Evolutionary conservation across 1,140 invertebrate species (phyloP).

Genomic region (Brachionus angularis): DNA sequence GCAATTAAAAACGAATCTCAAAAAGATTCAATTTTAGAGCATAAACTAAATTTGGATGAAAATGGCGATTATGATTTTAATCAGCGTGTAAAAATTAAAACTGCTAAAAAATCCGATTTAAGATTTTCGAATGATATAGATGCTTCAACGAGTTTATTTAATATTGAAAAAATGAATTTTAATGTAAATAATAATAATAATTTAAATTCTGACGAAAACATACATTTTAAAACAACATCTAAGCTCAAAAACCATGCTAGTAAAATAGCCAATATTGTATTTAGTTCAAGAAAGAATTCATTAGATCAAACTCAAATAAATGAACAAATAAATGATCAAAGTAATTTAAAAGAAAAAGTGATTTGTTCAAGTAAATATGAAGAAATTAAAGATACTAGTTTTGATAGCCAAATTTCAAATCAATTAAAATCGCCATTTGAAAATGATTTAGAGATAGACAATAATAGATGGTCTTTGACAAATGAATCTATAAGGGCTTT

Average conservation of each 20-base stretch:
- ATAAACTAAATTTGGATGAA: constrained; percentile 1
- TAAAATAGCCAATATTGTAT: constrained; percentile 10
- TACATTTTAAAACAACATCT: background rate
- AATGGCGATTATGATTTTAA: constrained; percentile 10
- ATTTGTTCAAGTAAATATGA: constrained; percentile 12
- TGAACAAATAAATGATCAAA: background rate
- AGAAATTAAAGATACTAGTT: constrained; percentile 34
- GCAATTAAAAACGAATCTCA: background rate
- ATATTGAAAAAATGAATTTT: constrained; percentile 29
- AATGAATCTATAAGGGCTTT: constrained; percentile 16
- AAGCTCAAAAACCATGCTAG: background rate
- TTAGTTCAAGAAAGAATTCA: constrained; percentile 24
- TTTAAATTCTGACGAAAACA: no score
- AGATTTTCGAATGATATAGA: background rate
- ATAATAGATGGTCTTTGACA: constrained; percentile 14
- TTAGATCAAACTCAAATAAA: background rate
- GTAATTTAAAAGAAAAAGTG: constrained; percentile 14
- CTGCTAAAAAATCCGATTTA: background rate
- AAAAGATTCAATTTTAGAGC: constrained; percentile 23
- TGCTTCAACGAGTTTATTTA: background rate
- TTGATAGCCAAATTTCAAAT: constrained; percentile 36
- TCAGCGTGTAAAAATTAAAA: constrained; percentile 10
- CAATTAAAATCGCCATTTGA: background rate
- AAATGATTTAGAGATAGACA: no score
- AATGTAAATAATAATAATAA: background rate